Percentiles rank a stretch among this genome's conserved stretches.
Conservation (phyloP, 1,140 invertebrate genomes). For the Heliconius hermathena region DNA sequence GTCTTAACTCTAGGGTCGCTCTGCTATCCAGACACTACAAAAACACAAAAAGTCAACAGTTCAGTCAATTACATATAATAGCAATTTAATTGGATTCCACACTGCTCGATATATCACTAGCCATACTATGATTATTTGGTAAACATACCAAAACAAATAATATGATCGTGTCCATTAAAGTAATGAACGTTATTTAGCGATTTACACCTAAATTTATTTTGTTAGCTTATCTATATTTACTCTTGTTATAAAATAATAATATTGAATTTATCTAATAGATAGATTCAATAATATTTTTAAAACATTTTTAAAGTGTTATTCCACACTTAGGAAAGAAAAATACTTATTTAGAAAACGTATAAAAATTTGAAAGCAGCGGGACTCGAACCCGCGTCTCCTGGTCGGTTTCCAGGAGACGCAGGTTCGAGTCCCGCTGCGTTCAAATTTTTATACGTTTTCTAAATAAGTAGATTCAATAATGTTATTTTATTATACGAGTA, state of each 20-base stretch:
- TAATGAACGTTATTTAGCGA: slow-evolving; percentile 5
- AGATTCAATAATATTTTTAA: background rate
- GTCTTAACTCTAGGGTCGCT: background rate
- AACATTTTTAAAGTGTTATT: no score
- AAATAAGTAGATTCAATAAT: background rate
- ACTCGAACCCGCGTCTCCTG: no score
- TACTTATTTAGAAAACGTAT: no score
- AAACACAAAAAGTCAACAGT: background rate
- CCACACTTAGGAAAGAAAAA: no score
- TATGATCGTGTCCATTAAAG: background rate
- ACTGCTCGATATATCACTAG: background rate
- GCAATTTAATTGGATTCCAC: slow-evolving; percentile 1
- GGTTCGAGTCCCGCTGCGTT: no score
- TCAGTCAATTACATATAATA: background rate
- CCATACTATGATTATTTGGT: background rate
- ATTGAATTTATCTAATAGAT: background rate
- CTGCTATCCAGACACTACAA: background rate
- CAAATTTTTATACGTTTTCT: no score
- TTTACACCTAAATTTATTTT: slow-evolving; percentile 11
- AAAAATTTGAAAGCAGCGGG: no score
- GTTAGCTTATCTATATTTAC: background rate
- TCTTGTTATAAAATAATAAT: no score
- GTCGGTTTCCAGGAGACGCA: no score
- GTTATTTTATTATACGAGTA: background rate
- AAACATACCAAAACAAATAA: slow-evolving; percentile 6